Evolutionary conservation across 2,113 vertebrate genomes (phyloP).

Genomic region (Kryptolebias marmoratus): DNA sequence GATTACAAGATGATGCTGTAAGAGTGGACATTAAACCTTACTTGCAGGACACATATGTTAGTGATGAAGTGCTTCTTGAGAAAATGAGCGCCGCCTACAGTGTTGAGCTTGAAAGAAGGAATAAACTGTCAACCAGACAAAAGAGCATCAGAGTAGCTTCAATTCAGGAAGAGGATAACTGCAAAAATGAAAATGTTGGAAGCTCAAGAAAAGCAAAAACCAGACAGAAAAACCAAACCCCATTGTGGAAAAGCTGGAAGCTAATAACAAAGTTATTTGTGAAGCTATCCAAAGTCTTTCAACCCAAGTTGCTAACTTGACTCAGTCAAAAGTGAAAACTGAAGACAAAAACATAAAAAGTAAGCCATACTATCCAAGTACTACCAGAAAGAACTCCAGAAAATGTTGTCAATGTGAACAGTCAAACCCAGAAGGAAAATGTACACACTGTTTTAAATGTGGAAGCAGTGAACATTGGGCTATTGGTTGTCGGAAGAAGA

Average conservation of each 20-base stretch:
- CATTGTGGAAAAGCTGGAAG: not conserved
- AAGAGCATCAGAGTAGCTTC: not conserved
- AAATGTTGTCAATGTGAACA: not conserved
- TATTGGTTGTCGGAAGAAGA: not conserved
- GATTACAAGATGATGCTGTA: no score
- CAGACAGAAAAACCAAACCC: not conserved
- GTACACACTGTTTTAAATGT: conserved; percentile 21
- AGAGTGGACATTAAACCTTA: no score
- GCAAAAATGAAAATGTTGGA: not conserved
- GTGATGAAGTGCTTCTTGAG: no score
- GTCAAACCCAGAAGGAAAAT: conserved; percentile 4
- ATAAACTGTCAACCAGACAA: not conserved
- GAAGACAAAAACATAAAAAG: not conserved
- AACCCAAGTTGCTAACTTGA: not conserved
- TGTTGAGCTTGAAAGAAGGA: no score
- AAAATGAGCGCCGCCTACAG: no score
- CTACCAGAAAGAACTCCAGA: not conserved
- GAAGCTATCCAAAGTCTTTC: not conserved
- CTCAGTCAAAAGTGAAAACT: not conserved
- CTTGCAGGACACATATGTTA: no score
- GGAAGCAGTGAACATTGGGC: conserved; percentile 22
- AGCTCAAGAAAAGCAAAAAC: not conserved
- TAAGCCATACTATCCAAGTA: not conserved
- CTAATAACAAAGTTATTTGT: not conserved
- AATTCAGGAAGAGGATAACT: not conserved